Conservation (phyloP, 2,797 vertebrate genomes). For the Limosa lapponica region DNA sequence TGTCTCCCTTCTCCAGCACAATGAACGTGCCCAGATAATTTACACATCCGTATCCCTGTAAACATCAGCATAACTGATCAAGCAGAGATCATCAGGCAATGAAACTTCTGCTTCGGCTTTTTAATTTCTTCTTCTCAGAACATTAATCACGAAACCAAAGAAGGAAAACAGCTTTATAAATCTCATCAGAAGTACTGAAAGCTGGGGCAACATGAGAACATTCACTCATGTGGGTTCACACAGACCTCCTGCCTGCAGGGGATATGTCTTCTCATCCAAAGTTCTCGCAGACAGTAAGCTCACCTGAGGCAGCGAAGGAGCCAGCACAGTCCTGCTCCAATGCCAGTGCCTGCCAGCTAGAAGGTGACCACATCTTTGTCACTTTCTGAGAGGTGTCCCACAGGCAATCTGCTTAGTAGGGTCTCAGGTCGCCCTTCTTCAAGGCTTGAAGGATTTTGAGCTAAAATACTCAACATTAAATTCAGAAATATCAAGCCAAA, state of each 20-base stretch:
- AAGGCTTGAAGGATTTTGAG: neutral
- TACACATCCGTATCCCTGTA: rapidly evolving
- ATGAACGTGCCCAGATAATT: neutral
- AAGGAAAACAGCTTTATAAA: neutral
- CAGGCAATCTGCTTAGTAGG: neutral
- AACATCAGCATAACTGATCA: neutral
- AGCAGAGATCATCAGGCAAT: neutral
- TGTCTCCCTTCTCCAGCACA: neutral
- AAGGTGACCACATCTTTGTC: neutral
- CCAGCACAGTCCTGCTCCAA: neutral
- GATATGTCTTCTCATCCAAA: neutral
- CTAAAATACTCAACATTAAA: neutral
- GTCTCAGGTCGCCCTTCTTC: neutral
- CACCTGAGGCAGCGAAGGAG: neutral
- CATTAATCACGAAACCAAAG: neutral
- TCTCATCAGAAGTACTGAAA: neutral
- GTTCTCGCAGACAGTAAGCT: neutral
- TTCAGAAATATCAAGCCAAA: neutral
- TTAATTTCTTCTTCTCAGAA: neutral
- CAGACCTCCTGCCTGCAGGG: neutral
- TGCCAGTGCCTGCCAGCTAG: neutral
- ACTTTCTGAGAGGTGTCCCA: neutral
- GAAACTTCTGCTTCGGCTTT: neutral
- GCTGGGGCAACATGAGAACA: neutral
- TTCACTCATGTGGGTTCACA: neutral